Conservation (phyloP, 2,113 vertebrate genomes). For the Puma concolor region DNA sequence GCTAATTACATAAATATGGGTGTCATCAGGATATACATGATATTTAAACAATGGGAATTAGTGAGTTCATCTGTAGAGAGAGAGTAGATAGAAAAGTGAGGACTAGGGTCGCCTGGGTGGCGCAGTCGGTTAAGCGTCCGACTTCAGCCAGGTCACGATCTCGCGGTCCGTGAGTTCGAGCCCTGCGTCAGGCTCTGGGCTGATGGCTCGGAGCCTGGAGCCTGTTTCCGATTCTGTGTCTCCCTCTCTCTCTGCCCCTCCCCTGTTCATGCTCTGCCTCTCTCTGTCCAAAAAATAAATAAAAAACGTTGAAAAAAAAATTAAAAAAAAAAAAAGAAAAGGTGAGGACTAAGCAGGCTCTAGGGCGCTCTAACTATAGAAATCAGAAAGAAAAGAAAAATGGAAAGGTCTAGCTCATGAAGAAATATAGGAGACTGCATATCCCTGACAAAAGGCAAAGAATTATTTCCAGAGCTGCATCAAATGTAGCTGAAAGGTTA, state of each 20-base stretch:
- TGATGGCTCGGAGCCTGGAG: no score
- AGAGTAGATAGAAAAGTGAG: not conserved
- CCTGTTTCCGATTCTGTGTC: no score
- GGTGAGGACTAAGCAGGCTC: not conserved
- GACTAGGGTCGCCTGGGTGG: no score
- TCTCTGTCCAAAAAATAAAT: no score
- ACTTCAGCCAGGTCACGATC: no score
- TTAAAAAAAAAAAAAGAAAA: no score
- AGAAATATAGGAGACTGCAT: not conserved
- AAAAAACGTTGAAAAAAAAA: no score
- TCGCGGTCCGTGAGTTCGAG: no score
- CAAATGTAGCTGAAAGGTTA: not conserved
- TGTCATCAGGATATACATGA: not conserved
- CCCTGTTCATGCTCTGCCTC: no score
- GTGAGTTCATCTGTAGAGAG: not conserved
- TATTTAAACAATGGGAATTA: not conserved
- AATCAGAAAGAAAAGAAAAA: not conserved
- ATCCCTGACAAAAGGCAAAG: not conserved
- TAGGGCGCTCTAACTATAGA: not conserved
- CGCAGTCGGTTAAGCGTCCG: no score
- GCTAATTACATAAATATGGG: not conserved
- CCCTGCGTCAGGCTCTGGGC: no score
- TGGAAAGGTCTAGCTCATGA: not conserved
- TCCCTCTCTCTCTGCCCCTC: no score
- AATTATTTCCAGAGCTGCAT: not conserved